Conservation (phyloP, 2,888 invertebrate genomes). For the Chymomyza procnemis region DNA sequence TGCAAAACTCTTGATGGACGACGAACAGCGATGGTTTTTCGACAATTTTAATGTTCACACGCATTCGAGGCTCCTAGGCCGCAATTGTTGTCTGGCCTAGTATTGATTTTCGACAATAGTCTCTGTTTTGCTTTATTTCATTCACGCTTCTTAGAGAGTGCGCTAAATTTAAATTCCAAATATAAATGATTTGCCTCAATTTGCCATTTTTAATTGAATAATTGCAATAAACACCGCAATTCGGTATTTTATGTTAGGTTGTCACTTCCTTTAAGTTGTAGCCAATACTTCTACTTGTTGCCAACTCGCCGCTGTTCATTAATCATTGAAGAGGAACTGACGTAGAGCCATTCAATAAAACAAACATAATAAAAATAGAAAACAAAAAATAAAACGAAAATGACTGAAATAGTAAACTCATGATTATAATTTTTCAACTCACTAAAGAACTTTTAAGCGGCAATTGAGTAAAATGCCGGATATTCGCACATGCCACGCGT, state of each 20-base stretch:
- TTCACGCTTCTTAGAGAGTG: constrained; percentile 25
- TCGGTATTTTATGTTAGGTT: constrained; percentile 18
- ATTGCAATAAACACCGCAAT: constrained; percentile 15
- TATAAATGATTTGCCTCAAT: constrained; percentile 48
- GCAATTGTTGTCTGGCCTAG: neutral
- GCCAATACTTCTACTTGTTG: constrained; percentile 31
- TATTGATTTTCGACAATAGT: too few species aligned
- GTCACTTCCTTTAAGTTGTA: constrained; percentile 10
- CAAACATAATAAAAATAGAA: too few species aligned
- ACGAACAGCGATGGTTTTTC: constrained; percentile 34
- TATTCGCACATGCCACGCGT: constrained; percentile 18
- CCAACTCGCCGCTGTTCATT: constrained; percentile 50
- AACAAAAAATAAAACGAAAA: neutral
- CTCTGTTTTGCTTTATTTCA: constrained; percentile 23
- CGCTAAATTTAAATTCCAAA: constrained; percentile 40
- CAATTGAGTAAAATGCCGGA: constrained; percentile 59
- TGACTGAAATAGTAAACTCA: constrained; percentile 8
- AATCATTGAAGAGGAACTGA: constrained; percentile 57
- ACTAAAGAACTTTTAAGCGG: constrained; percentile 1
- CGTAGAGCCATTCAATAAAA: constrained; percentile 39
- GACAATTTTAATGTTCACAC: constrained; percentile 39
- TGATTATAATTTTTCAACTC: constrained; percentile 26
- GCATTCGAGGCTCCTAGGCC: neutral
- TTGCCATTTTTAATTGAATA: constrained; percentile 36
- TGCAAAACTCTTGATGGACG: constrained; percentile 74